Evolutionary conservation across 2,113 vertebrate species (phyloP).

Genomic region (Silurus glanis): DNA sequence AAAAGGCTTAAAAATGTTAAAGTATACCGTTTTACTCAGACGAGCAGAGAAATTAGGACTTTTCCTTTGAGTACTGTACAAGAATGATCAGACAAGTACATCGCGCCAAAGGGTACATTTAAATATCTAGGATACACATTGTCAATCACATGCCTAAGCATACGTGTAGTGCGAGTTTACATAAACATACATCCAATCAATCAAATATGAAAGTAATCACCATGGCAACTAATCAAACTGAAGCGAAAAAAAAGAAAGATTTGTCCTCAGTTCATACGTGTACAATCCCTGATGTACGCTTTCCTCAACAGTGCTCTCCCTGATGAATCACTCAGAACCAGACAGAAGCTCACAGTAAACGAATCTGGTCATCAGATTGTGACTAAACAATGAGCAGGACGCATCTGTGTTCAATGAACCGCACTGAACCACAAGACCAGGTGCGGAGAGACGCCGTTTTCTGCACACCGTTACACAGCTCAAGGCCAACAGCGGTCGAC

Average conservation of each 20-base stretch:
- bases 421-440: constrained; percentile 30
- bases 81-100: not conserved
- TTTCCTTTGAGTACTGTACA: not conserved
- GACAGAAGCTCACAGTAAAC: constrained; percentile 8
- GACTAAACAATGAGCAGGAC: constrained; percentile 37
- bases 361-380: constrained; percentile 34
- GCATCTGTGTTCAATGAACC: constrained; percentile 40
- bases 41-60: not conserved
- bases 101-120: not conserved
- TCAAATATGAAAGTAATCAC: not conserved
- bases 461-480: constrained; percentile 13
- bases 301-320: not conserved
- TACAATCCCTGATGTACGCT: not conserved
- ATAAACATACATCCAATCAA: not conserved
- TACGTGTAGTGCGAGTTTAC: not conserved
- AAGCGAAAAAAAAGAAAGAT: not conserved
- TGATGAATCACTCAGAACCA: constrained; percentile 11
- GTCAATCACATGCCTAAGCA: not conserved
- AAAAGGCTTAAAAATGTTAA: not conserved
- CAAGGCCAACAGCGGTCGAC: constrained; percentile 35
- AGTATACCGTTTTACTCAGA: not conserved
- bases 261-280: not conserved
- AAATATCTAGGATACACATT: not conserved
- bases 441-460: constrained; percentile 20
- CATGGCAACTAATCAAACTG: not conserved